A percentile compares a stretch with the other conserved stretches of the same genome.
Evolutionary conservation across 64 coral and sea anemone genomes (phyloP).

Genomic region (Hydrozoanthus tunicans): DNA sequence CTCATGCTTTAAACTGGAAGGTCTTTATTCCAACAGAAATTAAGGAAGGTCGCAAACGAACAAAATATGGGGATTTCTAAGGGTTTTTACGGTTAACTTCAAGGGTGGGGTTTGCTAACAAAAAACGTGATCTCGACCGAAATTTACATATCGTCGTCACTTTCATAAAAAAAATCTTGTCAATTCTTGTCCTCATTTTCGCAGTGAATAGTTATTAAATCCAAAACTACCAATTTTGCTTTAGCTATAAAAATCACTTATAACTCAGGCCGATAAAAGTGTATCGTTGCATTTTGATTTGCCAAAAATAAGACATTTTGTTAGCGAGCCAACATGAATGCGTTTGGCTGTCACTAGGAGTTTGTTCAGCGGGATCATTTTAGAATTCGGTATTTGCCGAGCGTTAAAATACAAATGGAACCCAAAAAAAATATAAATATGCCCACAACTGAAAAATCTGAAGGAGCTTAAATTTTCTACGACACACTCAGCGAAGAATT

Average conservation of each 20-base stretch:
- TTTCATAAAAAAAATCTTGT: conserved; percentile 49
- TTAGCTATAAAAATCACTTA: conserved; percentile 45
- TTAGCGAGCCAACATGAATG: conserved; percentile 34
- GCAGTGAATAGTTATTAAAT: conserved; percentile 23
- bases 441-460: conserved; percentile 35
- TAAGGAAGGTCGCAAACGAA: neutral
- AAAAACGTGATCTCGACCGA: conserved; percentile 57
- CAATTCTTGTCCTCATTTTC: conserved; percentile 17
- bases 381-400: conserved; percentile 42
- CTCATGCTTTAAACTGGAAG: conserved; percentile 43
- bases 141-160: conserved; percentile 61
- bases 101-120: conserved; percentile 58
- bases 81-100: conserved; percentile 27
- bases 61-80: conserved; percentile 40
- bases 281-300: conserved; percentile 45
- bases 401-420: conserved; percentile 41
- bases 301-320: conserved; percentile 52
- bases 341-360: conserved; percentile 29
- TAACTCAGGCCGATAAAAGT: conserved; percentile 2
- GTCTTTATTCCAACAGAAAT: conserved; percentile 43
- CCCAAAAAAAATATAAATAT: conserved; percentile 37
- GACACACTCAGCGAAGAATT: conserved; percentile 8
- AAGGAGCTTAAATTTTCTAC: conserved; percentile 4
- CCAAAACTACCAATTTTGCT: conserved; percentile 53
- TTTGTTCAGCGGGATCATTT: conserved; percentile 46